These are phyloP conservation scores for Unio delphinus DNA, from an alignment of 2,888 invertebrate genomes.

Conservation along the genomic window DNA sequence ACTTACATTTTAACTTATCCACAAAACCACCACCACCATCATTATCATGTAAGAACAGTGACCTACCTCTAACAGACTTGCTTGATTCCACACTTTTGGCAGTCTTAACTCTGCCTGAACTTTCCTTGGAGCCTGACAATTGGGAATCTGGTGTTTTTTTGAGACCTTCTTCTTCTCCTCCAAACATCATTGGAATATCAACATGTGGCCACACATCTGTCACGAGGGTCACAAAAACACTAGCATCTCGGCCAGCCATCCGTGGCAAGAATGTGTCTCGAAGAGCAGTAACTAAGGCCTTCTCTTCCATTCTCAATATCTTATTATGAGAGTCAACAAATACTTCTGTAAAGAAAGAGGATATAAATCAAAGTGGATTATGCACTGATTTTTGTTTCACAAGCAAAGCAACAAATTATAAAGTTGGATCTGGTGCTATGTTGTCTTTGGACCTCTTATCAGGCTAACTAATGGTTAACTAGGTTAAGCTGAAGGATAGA, in stretches of 20 bases:
- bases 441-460: too few relatives aligned
- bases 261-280: conserved; percentile 66
- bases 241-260: conserved; percentile 61
- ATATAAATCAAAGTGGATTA: too few relatives aligned
- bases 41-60: background rate
- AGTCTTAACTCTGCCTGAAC: conserved; percentile 37
- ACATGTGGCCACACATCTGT: conserved; percentile 64
- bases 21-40: background rate
- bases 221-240: conserved; percentile 60
- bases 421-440: too few relatives aligned
- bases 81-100: conserved; percentile 53
- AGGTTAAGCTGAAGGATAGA: too few relatives aligned
- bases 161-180: conserved; percentile 48
- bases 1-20: background rate
- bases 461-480: too few relatives aligned
- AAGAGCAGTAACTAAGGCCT: conserved; percentile 61
- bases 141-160: conserved; percentile 36
- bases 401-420: too few relatives aligned
- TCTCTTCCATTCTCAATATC: conserved; percentile 52
- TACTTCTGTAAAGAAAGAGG: conserved; percentile 3
- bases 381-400: too few relatives aligned
- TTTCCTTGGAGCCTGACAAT: conserved; percentile 39
- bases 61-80: conserved; percentile 58
- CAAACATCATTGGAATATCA: conserved; percentile 58
- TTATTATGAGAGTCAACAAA: conserved; percentile 16